Evolutionary conservation across 2,113 vertebrate species (phyloP).

Genomic region (Rattus norvegicus): GRCr8 NC_086036.1:78735501-78736000

Average conservation of each 20-base stretch:
- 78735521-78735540: not conserved
- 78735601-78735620: not conserved
- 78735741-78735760: not conserved
- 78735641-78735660: not conserved
- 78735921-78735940: not conserved
- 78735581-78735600: rapidly evolving
- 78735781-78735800: not conserved
- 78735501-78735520: not conserved
- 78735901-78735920: not conserved
- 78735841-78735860: not conserved
- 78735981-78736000: not conserved
- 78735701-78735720: not conserved
- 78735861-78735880: not conserved
- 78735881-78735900: too few relatives aligned
- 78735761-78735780: not conserved
- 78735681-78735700: not conserved
- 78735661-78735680: not conserved
- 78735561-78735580: rapidly evolving
- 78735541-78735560: not conserved
- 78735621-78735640: not conserved
- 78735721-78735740: not conserved
- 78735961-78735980: not conserved
- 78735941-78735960: not conserved
- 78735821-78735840: not conserved
- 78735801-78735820: rapidly evolving